These are phyloP conservation scores for Neuroterus valhalla DNA, from an alignment of 1,140 invertebrate species.

Conservation along the genomic window DNA sequence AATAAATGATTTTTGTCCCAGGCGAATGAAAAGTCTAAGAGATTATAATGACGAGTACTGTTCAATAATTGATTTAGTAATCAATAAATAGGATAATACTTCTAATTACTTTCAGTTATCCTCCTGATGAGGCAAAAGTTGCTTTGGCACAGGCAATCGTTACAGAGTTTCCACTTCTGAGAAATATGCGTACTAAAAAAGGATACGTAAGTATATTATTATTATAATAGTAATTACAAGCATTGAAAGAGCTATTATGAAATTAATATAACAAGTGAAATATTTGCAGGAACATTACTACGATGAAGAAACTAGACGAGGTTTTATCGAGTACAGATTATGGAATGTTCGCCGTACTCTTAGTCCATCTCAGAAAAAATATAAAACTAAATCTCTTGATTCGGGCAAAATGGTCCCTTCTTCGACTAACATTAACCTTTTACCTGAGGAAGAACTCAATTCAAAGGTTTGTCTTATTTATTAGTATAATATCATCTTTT, in stretches of 20 bases:
- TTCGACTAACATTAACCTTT: too few species aligned
- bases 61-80: too few species aligned
- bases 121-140: slow-evolving; percentile 19
- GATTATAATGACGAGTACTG: too few species aligned
- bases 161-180: slow-evolving; percentile 9
- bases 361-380: slow-evolving; percentile 19
- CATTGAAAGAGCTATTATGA: not conserved
- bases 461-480: too few species aligned
- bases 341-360: slow-evolving; percentile 16
- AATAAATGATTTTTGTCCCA: too few species aligned
- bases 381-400: slow-evolving; percentile 6
- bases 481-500: too few species aligned
- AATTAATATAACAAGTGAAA: not conserved
- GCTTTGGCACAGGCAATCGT: slow-evolving; percentile 29
- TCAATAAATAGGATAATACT: too few species aligned
- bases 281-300: slow-evolving; percentile 34
- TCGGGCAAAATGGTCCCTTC: too few species aligned
- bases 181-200: not conserved
- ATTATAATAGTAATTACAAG: not conserved
- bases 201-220: slow-evolving; percentile 12
- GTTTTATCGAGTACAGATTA: slow-evolving; percentile 26
- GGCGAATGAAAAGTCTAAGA: too few species aligned
- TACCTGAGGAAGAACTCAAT: too few species aligned
- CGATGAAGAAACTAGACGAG: slow-evolving; percentile 8
- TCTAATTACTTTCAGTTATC: not conserved